phyloP scores from a whole-genome alignment of 2,888 invertebrate genomes.

The Cheilosia pagana region DNA sequence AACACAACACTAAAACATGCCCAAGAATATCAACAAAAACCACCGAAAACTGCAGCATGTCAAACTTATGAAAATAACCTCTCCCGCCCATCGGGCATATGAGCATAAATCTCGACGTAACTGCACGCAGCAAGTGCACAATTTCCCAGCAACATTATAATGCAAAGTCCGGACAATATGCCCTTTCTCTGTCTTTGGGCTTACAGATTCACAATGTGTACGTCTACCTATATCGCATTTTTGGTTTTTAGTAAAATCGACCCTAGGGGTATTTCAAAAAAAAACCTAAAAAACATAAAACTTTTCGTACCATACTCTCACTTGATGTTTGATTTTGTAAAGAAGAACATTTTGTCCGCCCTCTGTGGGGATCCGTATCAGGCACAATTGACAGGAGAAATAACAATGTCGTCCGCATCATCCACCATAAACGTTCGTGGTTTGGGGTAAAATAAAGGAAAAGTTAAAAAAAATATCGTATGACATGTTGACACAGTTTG shows the following conservation, averaged over 20 bases:
- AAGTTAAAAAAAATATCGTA: constrained; percentile 49
- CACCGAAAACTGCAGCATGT: constrained; percentile 40
- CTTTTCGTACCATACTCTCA: constrained; percentile 7
- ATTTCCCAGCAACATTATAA: constrained; percentile 41
- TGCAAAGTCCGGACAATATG: constrained; percentile 12
- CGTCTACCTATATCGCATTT: neutral
- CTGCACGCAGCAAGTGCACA: constrained; percentile 54
- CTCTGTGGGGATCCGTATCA: constrained; percentile 34
- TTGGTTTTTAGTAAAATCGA: constrained; percentile 19
- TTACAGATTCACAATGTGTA: neutral
- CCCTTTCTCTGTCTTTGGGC: neutral
- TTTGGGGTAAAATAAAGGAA: constrained; percentile 4
- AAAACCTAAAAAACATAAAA: constrained; percentile 38
- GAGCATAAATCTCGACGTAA: neutral
- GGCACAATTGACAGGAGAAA: constrained; percentile 65
- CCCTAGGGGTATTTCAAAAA: constrained; percentile 49
- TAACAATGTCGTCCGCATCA: constrained; percentile 53
- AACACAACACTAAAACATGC: neutral
- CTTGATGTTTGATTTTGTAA: constrained; percentile 50
- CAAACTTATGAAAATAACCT: constrained; percentile 56
- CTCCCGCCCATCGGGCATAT: constrained; percentile 20
- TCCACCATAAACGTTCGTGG: constrained; percentile 25
- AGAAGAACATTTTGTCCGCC: constrained; percentile 18
- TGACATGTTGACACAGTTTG: constrained; percentile 69
- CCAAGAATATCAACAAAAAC: neutral